Conservation (phyloP, 2,888 invertebrate species). For the Melipona beecheii region DNA sequence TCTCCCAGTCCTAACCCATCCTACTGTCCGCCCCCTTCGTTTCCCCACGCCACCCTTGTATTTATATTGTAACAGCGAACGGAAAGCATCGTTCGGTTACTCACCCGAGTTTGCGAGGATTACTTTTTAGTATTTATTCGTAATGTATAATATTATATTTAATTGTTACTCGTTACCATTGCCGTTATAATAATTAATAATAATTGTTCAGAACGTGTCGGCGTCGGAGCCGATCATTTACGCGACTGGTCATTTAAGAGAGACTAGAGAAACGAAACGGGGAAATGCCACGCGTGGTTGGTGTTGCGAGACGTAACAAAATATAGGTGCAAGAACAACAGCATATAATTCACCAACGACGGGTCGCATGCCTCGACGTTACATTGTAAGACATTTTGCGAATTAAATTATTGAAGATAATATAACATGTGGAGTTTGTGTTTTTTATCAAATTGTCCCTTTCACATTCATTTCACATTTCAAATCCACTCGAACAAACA, state of each 20-base stretch:
- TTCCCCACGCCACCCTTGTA: slow-evolving; percentile 42
- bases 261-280: slow-evolving; percentile 46
- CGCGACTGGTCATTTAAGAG: slow-evolving; percentile 52
- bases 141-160: slow-evolving; percentile 67
- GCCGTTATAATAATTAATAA: slow-evolving; percentile 53
- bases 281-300: slow-evolving; percentile 78
- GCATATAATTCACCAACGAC: slow-evolving; percentile 72
- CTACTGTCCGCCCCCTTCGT: not conserved
- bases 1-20: not conserved
- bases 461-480: too few species aligned
- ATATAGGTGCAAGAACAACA: slow-evolving; percentile 81
- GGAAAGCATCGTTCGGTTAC: slow-evolving; percentile 63
- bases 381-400: slow-evolving; percentile 68
- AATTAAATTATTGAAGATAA: slow-evolving; percentile 69
- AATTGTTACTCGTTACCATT: slow-evolving; percentile 64
- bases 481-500: too few species aligned
- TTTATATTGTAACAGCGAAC: slow-evolving; percentile 54
- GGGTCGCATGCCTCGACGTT: slow-evolving; percentile 75
- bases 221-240: slow-evolving; percentile 34
- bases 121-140: slow-evolving; percentile 72
- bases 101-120: slow-evolving; percentile 70
- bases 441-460: not conserved
- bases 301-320: slow-evolving; percentile 80
- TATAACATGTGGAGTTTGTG: not conserved
- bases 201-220: slow-evolving; percentile 39